phyloP scores from a whole-genome alignment of 2,113 vertebrate genomes.

The Neogale vison region DNA sequence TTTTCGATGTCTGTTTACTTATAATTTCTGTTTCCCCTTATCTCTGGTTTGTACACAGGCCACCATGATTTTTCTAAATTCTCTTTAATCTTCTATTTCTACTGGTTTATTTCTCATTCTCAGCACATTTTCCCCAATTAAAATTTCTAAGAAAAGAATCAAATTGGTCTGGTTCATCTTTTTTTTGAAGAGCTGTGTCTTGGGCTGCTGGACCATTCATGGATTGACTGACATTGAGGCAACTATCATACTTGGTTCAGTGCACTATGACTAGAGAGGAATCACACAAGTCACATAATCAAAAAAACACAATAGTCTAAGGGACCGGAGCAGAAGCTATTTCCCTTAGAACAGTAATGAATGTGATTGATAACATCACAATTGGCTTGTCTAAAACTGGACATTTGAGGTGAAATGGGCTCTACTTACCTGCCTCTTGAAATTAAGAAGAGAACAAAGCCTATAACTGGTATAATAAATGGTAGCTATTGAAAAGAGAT shows the following conservation, averaged over 20 bases:
- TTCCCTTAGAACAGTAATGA: neutral
- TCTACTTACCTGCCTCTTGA: neutral
- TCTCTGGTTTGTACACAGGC: neutral
- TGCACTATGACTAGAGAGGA: neutral
- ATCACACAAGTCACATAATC: neutral
- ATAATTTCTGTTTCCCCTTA: neutral
- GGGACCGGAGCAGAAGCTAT: neutral
- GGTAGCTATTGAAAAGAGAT: neutral
- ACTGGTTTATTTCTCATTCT: neutral
- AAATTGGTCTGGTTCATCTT: neutral
- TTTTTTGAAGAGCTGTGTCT: neutral
- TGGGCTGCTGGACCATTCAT: neutral
- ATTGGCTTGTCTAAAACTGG: neutral
- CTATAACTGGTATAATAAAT: neutral
- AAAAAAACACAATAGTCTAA: neutral
- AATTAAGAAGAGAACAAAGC: conserved; percentile 10
- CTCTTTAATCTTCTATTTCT: neutral
- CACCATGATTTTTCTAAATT: neutral
- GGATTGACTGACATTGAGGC: neutral
- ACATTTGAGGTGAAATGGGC: neutral
- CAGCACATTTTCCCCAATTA: neutral
- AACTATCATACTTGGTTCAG: neutral
- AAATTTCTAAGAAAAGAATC: neutral
- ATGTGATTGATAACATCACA: neutral
- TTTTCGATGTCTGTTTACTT: neutral